Conservation (phyloP, 2,113 vertebrate genomes). For the Rhinolophus ferrumequinum region DNA sequence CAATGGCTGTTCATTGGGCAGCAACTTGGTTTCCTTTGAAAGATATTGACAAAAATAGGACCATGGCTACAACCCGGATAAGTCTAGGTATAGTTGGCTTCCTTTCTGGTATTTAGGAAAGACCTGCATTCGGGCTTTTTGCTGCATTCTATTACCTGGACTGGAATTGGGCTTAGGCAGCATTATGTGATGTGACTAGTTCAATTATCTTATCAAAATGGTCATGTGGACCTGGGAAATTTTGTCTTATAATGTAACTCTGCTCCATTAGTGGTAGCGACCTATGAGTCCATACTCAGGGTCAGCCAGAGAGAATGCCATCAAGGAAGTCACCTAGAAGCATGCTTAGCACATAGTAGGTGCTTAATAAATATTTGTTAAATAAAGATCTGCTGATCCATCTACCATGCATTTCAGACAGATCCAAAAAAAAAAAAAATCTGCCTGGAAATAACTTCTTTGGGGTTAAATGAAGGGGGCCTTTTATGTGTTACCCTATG, state of each 20-base stretch:
- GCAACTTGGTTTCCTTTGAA: neutral
- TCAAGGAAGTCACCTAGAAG: neutral
- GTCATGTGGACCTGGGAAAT: neutral
- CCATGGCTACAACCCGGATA: neutral
- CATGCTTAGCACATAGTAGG: neutral
- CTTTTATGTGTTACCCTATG: neutral
- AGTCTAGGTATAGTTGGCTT: neutral
- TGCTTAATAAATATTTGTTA: neutral
- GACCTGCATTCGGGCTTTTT: neutral
- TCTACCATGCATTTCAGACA: neutral
- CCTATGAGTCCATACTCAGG: neutral
- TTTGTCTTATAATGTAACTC: neutral
- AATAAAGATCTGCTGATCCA: neutral
- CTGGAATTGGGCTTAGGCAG: neutral
- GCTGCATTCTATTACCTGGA: neutral
- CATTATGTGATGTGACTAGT: rapidly evolving
- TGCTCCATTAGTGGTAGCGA: neutral
- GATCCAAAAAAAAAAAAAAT: neutral
- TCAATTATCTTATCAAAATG: neutral
- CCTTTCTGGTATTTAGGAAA: neutral
- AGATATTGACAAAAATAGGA: neutral
- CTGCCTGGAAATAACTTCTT: neutral
- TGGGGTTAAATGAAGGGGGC: neutral
- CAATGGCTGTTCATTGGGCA: neutral
- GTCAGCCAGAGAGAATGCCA: neutral